Evolutionary conservation across 1,140 invertebrate species (phyloP), one percentile per base, ranked within the genome.

Genomic region (Drosophila micromelanica): DNA sequence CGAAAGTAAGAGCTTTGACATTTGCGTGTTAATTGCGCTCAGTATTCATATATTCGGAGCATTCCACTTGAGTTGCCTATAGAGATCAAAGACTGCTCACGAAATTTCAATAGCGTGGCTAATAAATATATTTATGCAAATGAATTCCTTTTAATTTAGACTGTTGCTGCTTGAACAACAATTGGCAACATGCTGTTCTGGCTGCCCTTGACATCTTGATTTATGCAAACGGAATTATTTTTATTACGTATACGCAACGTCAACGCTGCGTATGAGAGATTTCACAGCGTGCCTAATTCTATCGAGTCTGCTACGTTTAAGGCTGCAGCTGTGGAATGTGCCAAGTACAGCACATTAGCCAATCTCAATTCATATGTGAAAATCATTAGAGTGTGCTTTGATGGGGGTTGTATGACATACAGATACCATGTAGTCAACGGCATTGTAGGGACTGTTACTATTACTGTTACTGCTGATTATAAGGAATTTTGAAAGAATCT

Each of bases 91-190:
- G 78, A 9, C 52, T 20, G 42, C 60, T 27, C 42, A 23, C 32
- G 23, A 6, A 46, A 64, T 55, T 48, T 56, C 73, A 63, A 77
- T 76, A 51, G 56, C 49, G 42, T 46, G 43, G 23, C 64, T 78
- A 62, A 82, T 89, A 87, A 82, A 79, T 76, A 70, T 71, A 76
- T 87, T 87, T 87, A 87, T 87, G 84, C 65, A 82, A 89, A 82
- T 78, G 61, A 70, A 65, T 76, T 87, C 42, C 63, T 48, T 63
- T 70, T 74, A 55, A 71, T 89, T 87, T 69, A 27, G 48, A 72
- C 57, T 56, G 55, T 67, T 52, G 45, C 61, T 64, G 37, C 8
- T 55, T 23, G 3, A 27, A 20, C 43, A 30, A 48, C 82, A 86
- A 87, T 87, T 85, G 78, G 72, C 57, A 51, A 42, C 51, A 69